Evolutionary conservation across 2,113 vertebrate genomes (phyloP).

Genomic region (Tautogolabrus adspersus): DNA sequence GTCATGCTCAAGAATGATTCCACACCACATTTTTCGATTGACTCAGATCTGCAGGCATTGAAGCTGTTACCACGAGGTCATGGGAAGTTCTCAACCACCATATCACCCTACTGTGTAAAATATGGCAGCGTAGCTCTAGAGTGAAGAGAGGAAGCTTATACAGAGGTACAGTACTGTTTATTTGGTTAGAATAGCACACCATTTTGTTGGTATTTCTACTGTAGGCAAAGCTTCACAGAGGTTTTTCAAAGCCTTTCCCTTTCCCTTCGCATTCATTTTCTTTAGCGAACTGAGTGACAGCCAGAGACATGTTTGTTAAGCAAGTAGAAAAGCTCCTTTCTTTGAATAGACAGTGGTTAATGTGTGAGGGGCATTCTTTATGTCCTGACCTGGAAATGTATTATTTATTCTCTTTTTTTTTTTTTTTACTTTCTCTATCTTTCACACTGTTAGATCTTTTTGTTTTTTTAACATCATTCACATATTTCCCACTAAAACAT

Average conservation of each 20-base stretch:
- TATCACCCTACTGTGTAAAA: not conserved
- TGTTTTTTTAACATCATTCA: conserved; percentile 1
- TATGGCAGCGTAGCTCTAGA: not conserved
- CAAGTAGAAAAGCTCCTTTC: not conserved
- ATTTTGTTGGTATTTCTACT: not conserved
- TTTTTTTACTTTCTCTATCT: not conserved
- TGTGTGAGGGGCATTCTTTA: conserved; percentile 37
- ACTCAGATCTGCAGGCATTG: conserved; percentile 22
- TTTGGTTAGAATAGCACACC: not conserved
- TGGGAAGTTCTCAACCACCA: not conserved
- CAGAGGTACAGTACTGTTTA: not conserved
- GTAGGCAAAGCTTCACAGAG: not conserved
- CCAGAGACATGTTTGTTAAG: not conserved
- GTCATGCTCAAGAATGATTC: conserved; percentile 29
- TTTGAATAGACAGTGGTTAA: too few species aligned
- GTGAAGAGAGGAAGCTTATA: not conserved
- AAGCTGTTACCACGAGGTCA: conserved; percentile 21
- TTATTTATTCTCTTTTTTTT: not conserved
- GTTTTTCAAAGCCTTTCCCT: not conserved
- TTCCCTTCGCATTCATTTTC: not conserved
- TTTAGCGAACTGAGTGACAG: not conserved
- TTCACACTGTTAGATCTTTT: not conserved
- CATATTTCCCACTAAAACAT: conserved; percentile 4
- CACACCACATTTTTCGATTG: not conserved
- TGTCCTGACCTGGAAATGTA: conserved; percentile 40